Evolutionary conservation across 2,797 vertebrate species (phyloP).

Genomic region (Sebastes kiyomatsui): DNA sequence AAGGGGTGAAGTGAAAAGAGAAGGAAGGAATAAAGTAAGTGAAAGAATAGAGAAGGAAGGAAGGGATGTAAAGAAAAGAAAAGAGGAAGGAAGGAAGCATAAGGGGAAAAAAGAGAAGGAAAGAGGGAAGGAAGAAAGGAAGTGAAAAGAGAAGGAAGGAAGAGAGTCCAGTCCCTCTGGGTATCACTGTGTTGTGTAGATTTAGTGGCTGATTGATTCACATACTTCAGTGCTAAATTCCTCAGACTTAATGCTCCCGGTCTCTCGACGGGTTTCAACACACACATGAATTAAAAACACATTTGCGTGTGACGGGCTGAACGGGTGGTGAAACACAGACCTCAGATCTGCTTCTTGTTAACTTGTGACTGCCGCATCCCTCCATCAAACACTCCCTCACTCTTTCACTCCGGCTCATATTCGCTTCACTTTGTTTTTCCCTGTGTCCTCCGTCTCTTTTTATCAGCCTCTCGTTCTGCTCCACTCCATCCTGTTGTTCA

Average conservation of each 20-base stretch:
- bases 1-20: not conserved
- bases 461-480: not conserved
- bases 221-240: not conserved
- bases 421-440: not conserved
- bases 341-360: conserved; percentile 24
- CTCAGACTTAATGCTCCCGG: not conserved
- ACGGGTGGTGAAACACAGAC: not conserved
- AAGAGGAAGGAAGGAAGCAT: not conserved
- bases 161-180: not conserved
- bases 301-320: conserved; percentile 9
- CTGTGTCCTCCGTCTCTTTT: not conserved
- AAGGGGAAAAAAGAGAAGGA: not conserved
- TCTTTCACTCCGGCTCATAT: not conserved
- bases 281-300: not conserved
- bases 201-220: conserved; percentile 1
- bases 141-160: not conserved
- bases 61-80: not conserved
- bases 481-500: not conserved
- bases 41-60: not conserved
- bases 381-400: conserved; percentile 7
- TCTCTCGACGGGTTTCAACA: not conserved
- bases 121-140: not conserved
- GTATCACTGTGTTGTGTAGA: not conserved
- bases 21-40: not conserved
- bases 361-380: not conserved